Evolutionary conservation across 2,797 vertebrate species (phyloP).

Genomic region (Sorex maritimensis): DNA sequence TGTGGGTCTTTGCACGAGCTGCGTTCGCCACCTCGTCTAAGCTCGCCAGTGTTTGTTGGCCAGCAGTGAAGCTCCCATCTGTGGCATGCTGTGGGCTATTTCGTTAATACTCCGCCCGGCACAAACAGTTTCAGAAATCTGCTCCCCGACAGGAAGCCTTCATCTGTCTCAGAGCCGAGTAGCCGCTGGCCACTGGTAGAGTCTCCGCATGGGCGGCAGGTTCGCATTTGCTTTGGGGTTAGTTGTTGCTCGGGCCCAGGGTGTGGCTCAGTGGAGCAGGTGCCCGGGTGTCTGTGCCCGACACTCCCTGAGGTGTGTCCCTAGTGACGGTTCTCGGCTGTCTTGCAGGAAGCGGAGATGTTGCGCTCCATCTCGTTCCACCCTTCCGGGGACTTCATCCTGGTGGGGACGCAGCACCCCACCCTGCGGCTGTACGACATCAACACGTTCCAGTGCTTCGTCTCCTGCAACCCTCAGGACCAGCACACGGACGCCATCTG

Average conservation of each 20-base stretch:
- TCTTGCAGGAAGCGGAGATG: slow-evolving; percentile 98
- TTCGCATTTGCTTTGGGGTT: slow-evolving; percentile 37
- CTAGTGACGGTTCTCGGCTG: not conserved
- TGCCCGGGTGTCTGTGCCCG: too few relatives aligned
- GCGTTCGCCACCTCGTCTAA: not conserved
- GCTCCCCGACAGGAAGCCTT: not conserved
- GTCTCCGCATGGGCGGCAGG: not conserved
- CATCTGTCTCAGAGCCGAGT: not conserved
- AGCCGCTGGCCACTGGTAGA: too few relatives aligned
- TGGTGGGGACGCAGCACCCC: slow-evolving; percentile 98
- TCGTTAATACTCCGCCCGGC: not conserved
- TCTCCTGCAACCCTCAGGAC: slow-evolving; percentile 98
- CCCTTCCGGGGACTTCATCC: slow-evolving; percentile 97
- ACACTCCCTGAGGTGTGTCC: too few relatives aligned
- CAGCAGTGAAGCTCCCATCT: not conserved
- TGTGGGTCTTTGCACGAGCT: not conserved
- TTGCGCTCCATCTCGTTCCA: slow-evolving; percentile 98
- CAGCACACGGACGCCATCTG: slow-evolving; percentile 99
- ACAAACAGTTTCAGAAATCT: slow-evolving; percentile 1
- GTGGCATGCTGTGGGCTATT: not conserved
- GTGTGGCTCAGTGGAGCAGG: too few relatives aligned
- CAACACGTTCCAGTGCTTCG: slow-evolving; percentile 99
- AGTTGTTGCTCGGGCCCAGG: not conserved
- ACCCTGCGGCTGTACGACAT: slow-evolving; percentile 98
- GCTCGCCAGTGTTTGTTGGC: not conserved